Conservation (phyloP, 1,140 invertebrate species). For the Mamestra configurata region DNA sequence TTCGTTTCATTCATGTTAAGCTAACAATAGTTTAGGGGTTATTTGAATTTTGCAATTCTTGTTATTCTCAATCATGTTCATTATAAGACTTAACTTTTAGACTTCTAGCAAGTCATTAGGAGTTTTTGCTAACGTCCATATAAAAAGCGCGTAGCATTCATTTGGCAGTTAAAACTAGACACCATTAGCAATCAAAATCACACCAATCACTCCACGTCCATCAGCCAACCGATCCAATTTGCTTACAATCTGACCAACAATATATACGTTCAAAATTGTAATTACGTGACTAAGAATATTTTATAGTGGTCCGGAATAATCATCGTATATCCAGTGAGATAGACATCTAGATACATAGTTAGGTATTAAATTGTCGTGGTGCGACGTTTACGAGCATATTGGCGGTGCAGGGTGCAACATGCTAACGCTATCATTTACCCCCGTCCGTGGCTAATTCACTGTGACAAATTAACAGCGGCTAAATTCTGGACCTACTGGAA, state of each 20-base stretch:
- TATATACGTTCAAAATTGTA: slow-evolving; percentile 42
- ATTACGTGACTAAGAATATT: slow-evolving; percentile 49
- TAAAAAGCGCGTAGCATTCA: neutral
- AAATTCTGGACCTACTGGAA: slow-evolving; percentile 73
- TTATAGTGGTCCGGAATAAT: slow-evolving; percentile 48
- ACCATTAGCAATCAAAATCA: slow-evolving; percentile 11
- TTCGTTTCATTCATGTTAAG: slow-evolving; percentile 27
- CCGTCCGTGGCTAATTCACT: slow-evolving; percentile 85
- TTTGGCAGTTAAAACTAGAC: neutral
- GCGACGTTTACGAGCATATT: slow-evolving; percentile 85
- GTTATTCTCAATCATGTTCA: neutral
- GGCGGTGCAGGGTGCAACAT: slow-evolving; percentile 84
- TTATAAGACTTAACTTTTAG: neutral
- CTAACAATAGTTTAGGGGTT: slow-evolving; percentile 23
- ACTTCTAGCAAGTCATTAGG: neutral
- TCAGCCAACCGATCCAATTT: slow-evolving; percentile 6
- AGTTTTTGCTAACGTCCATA: neutral
- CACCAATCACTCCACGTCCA: neutral
- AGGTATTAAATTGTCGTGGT: slow-evolving; percentile 82
- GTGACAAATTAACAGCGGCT: slow-evolving; percentile 86
- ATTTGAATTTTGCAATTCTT: neutral
- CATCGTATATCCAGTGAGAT: slow-evolving; percentile 65
- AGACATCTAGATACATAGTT: slow-evolving; percentile 80
- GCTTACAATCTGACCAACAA: slow-evolving; percentile 1
- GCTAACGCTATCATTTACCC: slow-evolving; percentile 85